Percentiles rank a stretch among this genome's conserved stretches.
phyloP scores from a whole-genome alignment of 2,888 invertebrate species.

The Ptilodon capucinus region DNA sequence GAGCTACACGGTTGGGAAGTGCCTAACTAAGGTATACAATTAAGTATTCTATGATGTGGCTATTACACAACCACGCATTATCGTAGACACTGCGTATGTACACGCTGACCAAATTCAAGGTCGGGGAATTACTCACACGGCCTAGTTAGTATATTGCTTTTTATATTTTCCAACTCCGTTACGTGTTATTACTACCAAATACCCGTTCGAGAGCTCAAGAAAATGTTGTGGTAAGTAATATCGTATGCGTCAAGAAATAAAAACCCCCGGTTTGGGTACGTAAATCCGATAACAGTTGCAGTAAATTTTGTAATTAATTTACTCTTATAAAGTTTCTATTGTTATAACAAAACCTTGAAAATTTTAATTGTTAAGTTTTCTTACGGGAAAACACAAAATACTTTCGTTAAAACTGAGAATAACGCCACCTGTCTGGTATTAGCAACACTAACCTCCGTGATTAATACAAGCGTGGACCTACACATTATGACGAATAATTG shows the following conservation, averaged over 20 bases:
- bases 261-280: background rate
- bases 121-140: constrained; percentile 24
- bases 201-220: background rate
- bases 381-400: background rate
- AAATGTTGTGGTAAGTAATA: background rate
- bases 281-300: background rate
- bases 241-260: background rate
- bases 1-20: too few species aligned
- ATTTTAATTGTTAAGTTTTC: background rate
- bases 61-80: constrained; percentile 25
- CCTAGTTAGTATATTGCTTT: constrained; percentile 1
- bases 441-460: constrained; percentile 8
- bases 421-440: constrained; percentile 20
- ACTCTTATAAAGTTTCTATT: background rate
- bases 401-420: background rate
- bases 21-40: too few species aligned
- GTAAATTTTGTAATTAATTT: background rate
- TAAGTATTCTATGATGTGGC: too few species aligned
- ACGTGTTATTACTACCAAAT: background rate
- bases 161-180: background rate
- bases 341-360: background rate
- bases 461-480: background rate
- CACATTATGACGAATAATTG: background rate
- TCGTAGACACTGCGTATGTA: constrained; percentile 14
- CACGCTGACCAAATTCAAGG: constrained; percentile 37